These are phyloP conservation scores for Petrocephalus microphthalmus DNA, from an alignment of 2,113 vertebrate genomes.

Conservation along the genomic window DNA sequence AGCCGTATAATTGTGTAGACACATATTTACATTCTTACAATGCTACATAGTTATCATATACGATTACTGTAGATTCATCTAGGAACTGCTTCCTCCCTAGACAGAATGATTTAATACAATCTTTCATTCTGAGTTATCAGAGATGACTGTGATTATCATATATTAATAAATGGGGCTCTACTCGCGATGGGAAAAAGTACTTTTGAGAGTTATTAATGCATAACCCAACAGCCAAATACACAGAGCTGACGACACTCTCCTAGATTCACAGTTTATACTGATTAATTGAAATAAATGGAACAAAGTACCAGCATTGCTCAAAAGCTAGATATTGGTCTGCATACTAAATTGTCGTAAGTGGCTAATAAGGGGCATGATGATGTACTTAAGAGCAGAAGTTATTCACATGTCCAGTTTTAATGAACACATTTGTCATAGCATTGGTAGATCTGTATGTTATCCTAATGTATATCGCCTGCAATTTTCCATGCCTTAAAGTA, in stretches of 20 bases:
- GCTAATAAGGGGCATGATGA: neutral
- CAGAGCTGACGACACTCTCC: neutral
- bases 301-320: neutral
- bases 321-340: neutral
- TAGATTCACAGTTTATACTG: neutral
- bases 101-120: neutral
- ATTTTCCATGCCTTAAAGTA: neutral
- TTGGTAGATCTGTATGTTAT: neutral
- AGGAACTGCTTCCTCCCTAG: neutral
- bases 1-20: neutral
- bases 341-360: neutral
- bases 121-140: neutral
- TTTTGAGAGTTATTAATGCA: neutral
- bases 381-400: neutral
- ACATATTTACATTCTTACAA: neutral
- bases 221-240: neutral
- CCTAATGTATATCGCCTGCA: neutral
- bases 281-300: slow-evolving; percentile 1
- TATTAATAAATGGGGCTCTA: neutral
- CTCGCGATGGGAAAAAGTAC: neutral
- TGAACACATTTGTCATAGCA: slow-evolving; percentile 1
- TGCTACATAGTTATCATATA: neutral
- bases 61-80: neutral
- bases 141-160: neutral
- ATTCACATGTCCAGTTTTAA: neutral